Evolutionary conservation across 53 echinoderm and acorn worm species (phyloP), one percentile per base, ranked within the genome.

Genomic region (Paracentrotus lividus): DNA sequence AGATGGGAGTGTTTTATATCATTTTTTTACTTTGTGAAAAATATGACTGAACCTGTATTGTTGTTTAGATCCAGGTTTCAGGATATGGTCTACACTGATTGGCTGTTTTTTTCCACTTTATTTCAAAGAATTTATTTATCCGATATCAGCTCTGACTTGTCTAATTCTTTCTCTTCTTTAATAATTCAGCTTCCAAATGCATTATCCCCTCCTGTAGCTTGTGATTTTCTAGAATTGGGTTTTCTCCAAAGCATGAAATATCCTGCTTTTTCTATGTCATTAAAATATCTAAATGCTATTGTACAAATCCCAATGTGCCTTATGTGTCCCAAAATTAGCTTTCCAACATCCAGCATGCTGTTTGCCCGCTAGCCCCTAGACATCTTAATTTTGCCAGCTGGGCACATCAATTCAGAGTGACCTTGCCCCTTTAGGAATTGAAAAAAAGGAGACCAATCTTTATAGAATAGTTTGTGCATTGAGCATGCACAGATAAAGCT

Each of bases 21-120:
- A 26, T 47, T 81, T 72, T 38, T 40, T 72, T 72, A 72, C 72
- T 21, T 36, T 18, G 18, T 72, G 40, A 26, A 81, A 81, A 81
- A 81, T 81, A 81, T 44, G 81, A 81, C 81, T 81, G 26, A 45
- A 81, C 81, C 27, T 81, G 44, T 44, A 34, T 81, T 81, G 81
- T 81, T 81, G 20, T 72, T 72, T 36, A 72, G 40, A 6, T 72
- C 20, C 4, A 13, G 72, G 38, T 40, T 38, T 38, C 72, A 38
- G 7, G 40, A 72, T 20, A 72, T 40, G 34, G 69, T 36, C 38
- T 34, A 69, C 14, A 20, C 34, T 36, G 69, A 31, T 68, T 69
- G 34, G 69, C 16, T 72, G 40, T 36, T 72, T 40, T 5, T 72
- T 38, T 72, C 13, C 34, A 8, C 38, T 36, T 14, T 31, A 4